phyloP scores from a whole-genome alignment of 2,888 invertebrate species.

The Archips crataeganus region DNA sequence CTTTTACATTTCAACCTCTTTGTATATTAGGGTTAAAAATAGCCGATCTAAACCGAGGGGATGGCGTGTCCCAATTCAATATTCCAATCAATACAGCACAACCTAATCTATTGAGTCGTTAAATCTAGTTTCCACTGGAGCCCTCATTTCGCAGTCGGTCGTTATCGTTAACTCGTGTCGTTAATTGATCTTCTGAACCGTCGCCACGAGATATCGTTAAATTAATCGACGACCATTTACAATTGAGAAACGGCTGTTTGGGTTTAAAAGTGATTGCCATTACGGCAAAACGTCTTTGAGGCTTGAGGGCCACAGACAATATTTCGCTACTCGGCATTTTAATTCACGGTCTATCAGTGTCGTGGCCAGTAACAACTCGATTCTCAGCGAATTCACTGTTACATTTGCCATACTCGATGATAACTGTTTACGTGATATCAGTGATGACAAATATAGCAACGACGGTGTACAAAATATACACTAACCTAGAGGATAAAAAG shows the following conservation, averaged over 20 bases:
- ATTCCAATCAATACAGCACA: slow-evolving; percentile 13
- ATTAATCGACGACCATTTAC: slow-evolving; percentile 52
- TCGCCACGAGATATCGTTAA: slow-evolving; percentile 53
- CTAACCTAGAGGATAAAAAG: no score
- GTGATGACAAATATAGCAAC: no score
- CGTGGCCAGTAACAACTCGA: no score
- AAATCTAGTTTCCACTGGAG: slow-evolving; percentile 27
- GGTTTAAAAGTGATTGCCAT: slow-evolving; percentile 14
- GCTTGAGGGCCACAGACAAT: background rate
- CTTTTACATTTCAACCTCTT: no score
- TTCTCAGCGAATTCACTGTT: no score
- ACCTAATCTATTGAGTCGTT: slow-evolving; percentile 21
- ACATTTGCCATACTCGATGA: no score
- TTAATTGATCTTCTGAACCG: slow-evolving; percentile 47
- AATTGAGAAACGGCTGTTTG: slow-evolving; percentile 45
- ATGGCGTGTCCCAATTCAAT: slow-evolving; percentile 1
- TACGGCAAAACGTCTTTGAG: slow-evolving; percentile 1
- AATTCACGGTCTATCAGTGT: no score
- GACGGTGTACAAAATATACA: no score
- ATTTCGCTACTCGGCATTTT: background rate
- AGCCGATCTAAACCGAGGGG: background rate
- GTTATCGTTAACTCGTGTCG: slow-evolving; percentile 44
- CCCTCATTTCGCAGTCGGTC: slow-evolving; percentile 37
- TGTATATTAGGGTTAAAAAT: background rate
- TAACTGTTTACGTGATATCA: no score